phyloP scores from a whole-genome alignment of 2,113 vertebrate species.

The Oplegnathus fasciatus region DNA sequence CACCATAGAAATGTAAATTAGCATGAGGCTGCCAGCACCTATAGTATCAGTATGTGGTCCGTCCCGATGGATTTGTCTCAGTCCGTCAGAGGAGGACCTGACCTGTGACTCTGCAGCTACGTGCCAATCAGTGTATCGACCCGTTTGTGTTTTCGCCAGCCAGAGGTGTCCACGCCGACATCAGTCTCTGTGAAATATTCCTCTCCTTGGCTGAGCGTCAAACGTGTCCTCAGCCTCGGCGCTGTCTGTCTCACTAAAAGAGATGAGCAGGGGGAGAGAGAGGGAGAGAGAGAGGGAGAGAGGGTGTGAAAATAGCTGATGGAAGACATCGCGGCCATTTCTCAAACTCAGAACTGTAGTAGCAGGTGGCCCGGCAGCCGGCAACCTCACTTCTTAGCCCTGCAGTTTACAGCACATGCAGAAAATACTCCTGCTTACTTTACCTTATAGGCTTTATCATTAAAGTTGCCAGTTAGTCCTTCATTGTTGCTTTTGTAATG shows the following conservation, averaged over 20 bases:
- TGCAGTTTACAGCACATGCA: not conserved
- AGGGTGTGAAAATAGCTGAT: slow-evolving; percentile 39
- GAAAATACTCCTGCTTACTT: not conserved
- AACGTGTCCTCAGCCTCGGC: slow-evolving; percentile 33
- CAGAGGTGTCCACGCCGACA: slow-evolving; percentile 51
- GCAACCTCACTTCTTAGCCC: not conserved
- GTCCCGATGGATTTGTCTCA: slow-evolving; percentile 58
- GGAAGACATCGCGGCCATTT: slow-evolving; percentile 44
- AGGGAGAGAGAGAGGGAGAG: not conserved
- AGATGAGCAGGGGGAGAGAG: slow-evolving; percentile 29
- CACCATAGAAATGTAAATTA: slow-evolving; percentile 14
- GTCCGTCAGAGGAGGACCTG: slow-evolving; percentile 30
- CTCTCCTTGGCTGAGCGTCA: slow-evolving; percentile 43
- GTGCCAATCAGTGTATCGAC: slow-evolving; percentile 66
- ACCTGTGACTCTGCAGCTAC: slow-evolving; percentile 27
- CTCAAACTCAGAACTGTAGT: slow-evolving; percentile 34
- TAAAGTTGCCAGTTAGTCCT: not conserved
- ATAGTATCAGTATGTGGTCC: not conserved
- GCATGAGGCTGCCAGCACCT: not conserved
- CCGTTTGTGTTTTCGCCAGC: slow-evolving; percentile 58
- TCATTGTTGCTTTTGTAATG: not conserved
- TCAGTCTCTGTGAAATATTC: slow-evolving; percentile 62
- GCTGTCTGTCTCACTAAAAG: slow-evolving; percentile 45
- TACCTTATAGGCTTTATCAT: slow-evolving; percentile 4
- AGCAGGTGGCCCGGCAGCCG: slow-evolving; percentile 46